These are phyloP conservation scores for Peucedramus taeniatus DNA, from an alignment of 2,113 vertebrate species.

Conservation along the genomic window DNA sequence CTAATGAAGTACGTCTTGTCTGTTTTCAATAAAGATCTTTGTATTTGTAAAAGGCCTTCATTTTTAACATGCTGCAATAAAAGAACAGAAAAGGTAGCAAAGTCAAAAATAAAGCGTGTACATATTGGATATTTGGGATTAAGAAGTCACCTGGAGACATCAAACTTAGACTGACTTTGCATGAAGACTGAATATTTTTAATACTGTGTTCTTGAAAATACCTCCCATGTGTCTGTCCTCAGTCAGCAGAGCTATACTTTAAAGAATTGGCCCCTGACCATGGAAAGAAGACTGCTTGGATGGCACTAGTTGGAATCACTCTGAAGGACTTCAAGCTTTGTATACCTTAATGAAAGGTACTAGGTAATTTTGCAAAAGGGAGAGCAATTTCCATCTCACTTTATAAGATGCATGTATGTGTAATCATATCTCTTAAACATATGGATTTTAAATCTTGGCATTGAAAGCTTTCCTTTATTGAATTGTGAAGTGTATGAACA, in stretches of 20 bases:
- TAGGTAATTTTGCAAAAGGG: slow-evolving; percentile 73
- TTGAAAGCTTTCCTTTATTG: not conserved
- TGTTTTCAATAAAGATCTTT: slow-evolving; percentile 16
- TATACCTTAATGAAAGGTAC: slow-evolving; percentile 60
- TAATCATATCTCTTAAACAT: not conserved
- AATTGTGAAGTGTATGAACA: not conserved
- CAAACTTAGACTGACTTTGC: not conserved
- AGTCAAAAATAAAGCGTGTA: not conserved
- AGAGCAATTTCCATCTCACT: slow-evolving; percentile 64
- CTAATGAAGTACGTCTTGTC: not conserved
- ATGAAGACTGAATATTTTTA: slow-evolving; percentile 10
- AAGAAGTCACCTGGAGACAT: not conserved
- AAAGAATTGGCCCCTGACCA: slow-evolving; percentile 49
- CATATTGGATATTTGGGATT: not conserved
- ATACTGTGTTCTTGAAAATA: slow-evolving; percentile 49
- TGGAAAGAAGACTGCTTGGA: slow-evolving; percentile 57
- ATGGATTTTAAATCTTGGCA: not conserved
- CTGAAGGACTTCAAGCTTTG: slow-evolving; percentile 69
- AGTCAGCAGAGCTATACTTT: slow-evolving; percentile 62
- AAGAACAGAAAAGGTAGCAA: not conserved
- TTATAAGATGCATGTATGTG: not conserved
- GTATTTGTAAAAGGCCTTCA: not conserved
- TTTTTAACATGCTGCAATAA: not conserved
- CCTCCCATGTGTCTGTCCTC: slow-evolving; percentile 61
- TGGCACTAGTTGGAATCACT: slow-evolving; percentile 71